These are phyloP conservation scores for Gadopsis bispinosus DNA, from an alignment of 2,797 vertebrate species.

Conservation along the genomic window DNA sequence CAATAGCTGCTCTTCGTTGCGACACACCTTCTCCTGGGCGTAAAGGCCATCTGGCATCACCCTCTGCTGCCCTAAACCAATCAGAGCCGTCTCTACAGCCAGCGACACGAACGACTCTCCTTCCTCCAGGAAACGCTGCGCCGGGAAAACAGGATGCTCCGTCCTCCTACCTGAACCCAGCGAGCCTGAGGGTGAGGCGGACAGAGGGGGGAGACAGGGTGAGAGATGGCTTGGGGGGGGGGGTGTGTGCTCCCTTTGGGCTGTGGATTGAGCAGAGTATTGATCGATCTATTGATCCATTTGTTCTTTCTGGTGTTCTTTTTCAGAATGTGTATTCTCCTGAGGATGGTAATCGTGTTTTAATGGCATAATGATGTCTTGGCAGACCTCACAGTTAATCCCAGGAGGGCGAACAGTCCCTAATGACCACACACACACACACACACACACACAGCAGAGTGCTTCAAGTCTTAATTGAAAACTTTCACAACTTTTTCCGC, in stretches of 20 bases:
- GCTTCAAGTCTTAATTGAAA: conserved; percentile 57
- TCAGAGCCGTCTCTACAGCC: conserved; percentile 93
- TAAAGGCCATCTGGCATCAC: conserved; percentile 97
- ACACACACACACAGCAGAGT: background rate
- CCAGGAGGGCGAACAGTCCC: conserved; percentile 59
- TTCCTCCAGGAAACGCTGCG: conserved; percentile 90
- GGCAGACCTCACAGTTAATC: conserved; percentile 64
- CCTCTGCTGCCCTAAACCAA: conserved; percentile 94
- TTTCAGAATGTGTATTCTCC: conserved; percentile 55
- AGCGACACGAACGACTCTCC: conserved; percentile 91
- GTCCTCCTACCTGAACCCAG: conserved; percentile 80
- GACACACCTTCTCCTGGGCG: conserved; percentile 96
- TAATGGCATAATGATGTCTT: conserved; percentile 82
- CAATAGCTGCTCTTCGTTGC: conserved; percentile 95
- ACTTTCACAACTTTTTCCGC: conserved; percentile 26
- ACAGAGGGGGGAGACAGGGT: background rate
- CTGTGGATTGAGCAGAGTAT: conserved; percentile 35
- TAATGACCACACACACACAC: conserved; percentile 35
- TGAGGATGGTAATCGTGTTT: conserved; percentile 70
- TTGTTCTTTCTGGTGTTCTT: conserved; percentile 52
- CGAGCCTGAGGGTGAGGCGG: conserved; percentile 70
- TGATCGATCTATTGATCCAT: conserved; percentile 72
- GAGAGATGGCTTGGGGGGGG: conserved; percentile 20
- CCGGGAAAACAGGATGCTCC: conserved; percentile 86
- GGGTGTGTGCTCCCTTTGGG: conserved; percentile 45